Conservation (phyloP, 2,888 invertebrate genomes). For the Chloroclystis v-ata region DNA sequence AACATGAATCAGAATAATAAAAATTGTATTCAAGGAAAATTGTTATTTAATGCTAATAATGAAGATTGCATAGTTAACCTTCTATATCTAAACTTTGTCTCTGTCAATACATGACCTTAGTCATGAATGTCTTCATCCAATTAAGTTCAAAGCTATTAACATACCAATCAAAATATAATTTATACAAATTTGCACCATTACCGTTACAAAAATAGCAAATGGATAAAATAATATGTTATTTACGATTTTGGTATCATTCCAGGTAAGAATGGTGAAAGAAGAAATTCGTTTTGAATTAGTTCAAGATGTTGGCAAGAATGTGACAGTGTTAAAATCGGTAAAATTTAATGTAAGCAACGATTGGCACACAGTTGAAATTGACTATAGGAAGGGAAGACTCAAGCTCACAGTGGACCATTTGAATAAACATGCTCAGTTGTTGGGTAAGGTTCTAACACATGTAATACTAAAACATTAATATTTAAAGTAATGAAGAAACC, state of each 20-base stretch:
- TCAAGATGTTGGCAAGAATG: conserved; percentile 85
- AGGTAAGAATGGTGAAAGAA: conserved; percentile 89
- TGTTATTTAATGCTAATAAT: not conserved
- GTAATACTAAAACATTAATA: no score
- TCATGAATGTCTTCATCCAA: conserved; percentile 11
- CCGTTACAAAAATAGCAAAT: not conserved
- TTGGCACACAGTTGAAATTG: conserved; percentile 90
- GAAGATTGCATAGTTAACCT: conserved; percentile 11
- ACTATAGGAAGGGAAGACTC: conserved; percentile 85
- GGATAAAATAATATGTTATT: no score
- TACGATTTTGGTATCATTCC: conserved; percentile 2
- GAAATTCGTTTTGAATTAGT: conserved; percentile 90
- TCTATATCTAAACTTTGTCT: not conserved
- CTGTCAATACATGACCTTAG: no score
- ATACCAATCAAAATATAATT: not conserved
- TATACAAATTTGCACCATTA: not conserved
- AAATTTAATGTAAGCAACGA: conserved; percentile 88
- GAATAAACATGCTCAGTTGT: conserved; percentile 83
- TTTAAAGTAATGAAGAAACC: no score
- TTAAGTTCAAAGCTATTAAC: conserved; percentile 7
- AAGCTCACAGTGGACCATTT: conserved; percentile 86
- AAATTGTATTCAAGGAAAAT: conserved; percentile 6
- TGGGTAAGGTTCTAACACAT: conserved; percentile 63
- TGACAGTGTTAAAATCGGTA: conserved; percentile 87
- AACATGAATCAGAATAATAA: conserved; percentile 10